Base-by-base conservation (phyloP, 1,140 invertebrate species). In the Coelopa frigida region DNA sequence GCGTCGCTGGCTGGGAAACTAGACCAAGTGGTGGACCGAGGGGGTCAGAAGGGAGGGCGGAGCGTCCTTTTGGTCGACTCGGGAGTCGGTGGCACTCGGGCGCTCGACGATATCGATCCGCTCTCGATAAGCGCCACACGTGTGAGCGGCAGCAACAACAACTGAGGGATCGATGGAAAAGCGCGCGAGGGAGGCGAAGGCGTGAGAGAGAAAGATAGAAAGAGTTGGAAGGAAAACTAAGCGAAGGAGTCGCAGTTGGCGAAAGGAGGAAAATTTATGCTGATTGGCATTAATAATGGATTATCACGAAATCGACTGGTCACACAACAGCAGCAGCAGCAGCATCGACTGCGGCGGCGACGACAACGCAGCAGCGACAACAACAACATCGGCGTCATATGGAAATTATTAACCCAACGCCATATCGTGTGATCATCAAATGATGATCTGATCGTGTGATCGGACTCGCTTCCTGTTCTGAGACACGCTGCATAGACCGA, bases 261-360 rank as follows among this genome's bases (percentile, higher is more conserved):
- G 40, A 18, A 11, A 43, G 14, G 11, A 32, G 12, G 17, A 35
- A 18, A 22, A 35, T 53, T 55, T 61, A 66, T 67, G 60, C 63
- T 67, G 63, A 67, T 67, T 67, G 63, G 63, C 63, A 67, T 67
- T 67, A 67, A 67, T 67, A 67, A 67, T 67, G 63, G 63, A 67
- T 67, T 67, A 67, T 67, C 63, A 67, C 63, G 63, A 67, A 50
- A 49, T 53, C 51, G 51, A 31, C 47, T 53, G 27, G 29, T 43
- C 31, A 33, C 21, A 32, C 43, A 22, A 31, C 7, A 17, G 54
- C 55, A 52, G 42, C 38, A 41, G 36, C 38, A 41, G 36, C 37
- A 27, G 42, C 22, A 2, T 38, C 4, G 29, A 17, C 37, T 45
- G 39, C 38, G 52, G 48, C 46, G 48, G 50, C 41, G 32, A n/a